Percentiles rank a stretch among this genome's conserved stretches.
These are phyloP conservation scores for Melospiza georgiana DNA, from an alignment of 2,113 vertebrate genomes.

Conservation along the genomic window DNA sequence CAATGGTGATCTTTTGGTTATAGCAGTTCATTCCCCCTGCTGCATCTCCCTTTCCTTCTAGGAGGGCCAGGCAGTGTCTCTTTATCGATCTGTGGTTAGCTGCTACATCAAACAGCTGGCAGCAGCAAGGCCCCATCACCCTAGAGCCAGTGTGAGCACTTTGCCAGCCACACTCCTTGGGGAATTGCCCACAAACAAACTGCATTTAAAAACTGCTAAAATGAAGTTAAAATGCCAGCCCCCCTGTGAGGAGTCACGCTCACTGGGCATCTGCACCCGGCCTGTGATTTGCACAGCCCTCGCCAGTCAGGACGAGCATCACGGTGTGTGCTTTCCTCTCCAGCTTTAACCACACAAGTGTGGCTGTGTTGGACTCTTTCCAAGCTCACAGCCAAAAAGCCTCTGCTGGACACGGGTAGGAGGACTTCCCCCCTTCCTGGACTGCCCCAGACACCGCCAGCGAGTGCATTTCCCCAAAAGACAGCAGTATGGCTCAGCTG, in stretches of 20 bases:
- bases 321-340: not conserved
- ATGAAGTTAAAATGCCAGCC: not conserved
- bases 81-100: not conserved
- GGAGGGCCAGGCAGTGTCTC: not conserved
- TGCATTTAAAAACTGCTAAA: not conserved
- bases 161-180: not conserved
- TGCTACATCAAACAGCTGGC: rapidly evolving
- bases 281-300: not conserved
- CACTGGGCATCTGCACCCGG: not conserved
- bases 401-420: not conserved
- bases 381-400: constrained; percentile 26
- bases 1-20: not conserved
- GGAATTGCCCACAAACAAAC: not conserved
- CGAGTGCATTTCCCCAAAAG: not conserved
- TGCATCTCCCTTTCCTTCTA: not conserved
- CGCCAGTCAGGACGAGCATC: not conserved
- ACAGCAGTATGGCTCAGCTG: not conserved
- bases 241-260: not conserved
- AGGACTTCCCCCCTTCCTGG: not conserved
- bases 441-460: not conserved
- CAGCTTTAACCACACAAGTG: not conserved
- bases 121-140: not conserved
- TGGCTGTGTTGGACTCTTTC: not conserved
- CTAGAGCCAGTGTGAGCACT: not conserved
- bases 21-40: not conserved